Evolutionary conservation across 2,113 vertebrate species (phyloP).

Genomic region (Cheirogaleus medius): DNA sequence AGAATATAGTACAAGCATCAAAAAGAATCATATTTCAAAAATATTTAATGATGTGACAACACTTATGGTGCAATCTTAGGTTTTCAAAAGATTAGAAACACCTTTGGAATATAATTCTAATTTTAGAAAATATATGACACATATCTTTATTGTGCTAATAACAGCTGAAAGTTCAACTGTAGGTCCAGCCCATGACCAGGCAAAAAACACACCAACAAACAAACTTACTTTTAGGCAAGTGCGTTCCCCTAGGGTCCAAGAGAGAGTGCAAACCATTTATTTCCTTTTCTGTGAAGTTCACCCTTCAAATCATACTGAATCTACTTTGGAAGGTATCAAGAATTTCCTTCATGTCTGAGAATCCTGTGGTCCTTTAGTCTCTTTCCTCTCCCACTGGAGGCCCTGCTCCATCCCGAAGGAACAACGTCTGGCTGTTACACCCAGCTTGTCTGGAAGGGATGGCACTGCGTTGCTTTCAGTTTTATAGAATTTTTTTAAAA

Average conservation of each 20-base stretch:
- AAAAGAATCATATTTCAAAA: not conserved
- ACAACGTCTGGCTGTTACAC: fast-evolving
- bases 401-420: not conserved
- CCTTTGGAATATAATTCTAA: not conserved
- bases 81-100: not conserved
- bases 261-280: not conserved
- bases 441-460: not conserved
- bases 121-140: not conserved
- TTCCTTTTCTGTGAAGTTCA: not conserved
- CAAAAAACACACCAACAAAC: not conserved
- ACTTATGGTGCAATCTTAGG: not conserved
- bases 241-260: not conserved
- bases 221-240: not conserved
- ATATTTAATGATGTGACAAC: not conserved
- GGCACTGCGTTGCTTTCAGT: not conserved
- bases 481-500: not conserved
- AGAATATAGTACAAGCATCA: not conserved
- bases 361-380: not conserved
- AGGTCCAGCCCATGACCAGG: not conserved
- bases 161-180: not conserved
- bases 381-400: not conserved
- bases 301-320: not conserved
- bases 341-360: not conserved
- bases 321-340: not conserved
- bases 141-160: not conserved